These are phyloP conservation scores for Hyaena hyaena DNA, from an alignment of 2,113 vertebrate genomes.

Conservation along the genomic window DNA sequence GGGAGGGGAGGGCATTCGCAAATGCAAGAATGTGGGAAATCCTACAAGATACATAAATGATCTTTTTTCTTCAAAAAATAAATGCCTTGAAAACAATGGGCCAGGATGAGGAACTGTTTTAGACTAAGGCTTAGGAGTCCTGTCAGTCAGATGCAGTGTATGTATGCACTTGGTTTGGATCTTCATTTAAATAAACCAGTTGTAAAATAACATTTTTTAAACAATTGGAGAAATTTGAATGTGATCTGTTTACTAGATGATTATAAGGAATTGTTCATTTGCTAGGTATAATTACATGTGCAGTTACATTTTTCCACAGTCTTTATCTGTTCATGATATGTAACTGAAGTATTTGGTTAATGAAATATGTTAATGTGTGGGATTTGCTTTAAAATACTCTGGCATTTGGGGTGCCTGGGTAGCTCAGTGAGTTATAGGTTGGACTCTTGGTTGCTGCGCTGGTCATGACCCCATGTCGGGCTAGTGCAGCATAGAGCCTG, in stretches of 20 bases:
- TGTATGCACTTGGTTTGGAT: background rate
- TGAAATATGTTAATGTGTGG: background rate
- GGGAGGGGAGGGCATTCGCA: background rate
- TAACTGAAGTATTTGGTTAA: background rate
- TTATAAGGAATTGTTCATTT: background rate
- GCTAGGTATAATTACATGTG: background rate
- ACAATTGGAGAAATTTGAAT: background rate
- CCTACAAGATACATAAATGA: background rate
- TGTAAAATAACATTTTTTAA: constrained; percentile 1
- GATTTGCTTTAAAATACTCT: background rate
- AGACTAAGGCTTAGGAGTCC: background rate
- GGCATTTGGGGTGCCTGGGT: background rate
- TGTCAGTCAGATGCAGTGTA: background rate
- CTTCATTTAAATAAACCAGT: background rate
- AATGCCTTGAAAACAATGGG: background rate
- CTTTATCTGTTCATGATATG: background rate
- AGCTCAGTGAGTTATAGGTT: background rate
- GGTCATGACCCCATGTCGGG: background rate
- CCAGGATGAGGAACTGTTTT: background rate
- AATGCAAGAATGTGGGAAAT: background rate
- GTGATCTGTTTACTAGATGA: background rate
- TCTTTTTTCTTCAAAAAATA: background rate
- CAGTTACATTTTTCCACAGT: background rate
- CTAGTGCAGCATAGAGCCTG: too few species aligned
- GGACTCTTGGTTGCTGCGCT: background rate